Conservation (phyloP, 2,113 vertebrate genomes). For the Eolophus roseicapilla region DNA sequence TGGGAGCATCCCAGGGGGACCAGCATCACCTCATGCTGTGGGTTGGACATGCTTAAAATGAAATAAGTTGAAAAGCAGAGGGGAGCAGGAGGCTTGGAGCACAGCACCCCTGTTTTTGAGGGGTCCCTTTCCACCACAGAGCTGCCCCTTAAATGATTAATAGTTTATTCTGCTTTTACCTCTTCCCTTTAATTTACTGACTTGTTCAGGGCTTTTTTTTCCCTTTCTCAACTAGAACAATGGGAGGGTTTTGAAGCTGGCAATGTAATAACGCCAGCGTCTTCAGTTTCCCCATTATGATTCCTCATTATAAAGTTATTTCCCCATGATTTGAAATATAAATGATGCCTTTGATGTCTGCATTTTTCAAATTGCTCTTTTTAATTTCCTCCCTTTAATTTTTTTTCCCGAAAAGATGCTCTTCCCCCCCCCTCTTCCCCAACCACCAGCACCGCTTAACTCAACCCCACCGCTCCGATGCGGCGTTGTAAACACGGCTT, state of each 20-base stretch:
- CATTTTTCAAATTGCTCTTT: not conserved
- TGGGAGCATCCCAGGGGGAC: not conserved
- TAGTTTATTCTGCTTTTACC: conserved; percentile 39
- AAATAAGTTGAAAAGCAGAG: not conserved
- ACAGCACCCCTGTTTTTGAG: not conserved
- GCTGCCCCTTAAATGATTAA: conserved; percentile 54
- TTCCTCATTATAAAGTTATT: conserved; percentile 77
- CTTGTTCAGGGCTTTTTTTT: not conserved
- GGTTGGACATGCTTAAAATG: not conserved
- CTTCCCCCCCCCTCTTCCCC: not conserved
- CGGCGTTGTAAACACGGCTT: conserved; percentile 53
- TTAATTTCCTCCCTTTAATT: conserved; percentile 50
- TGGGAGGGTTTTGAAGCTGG: conserved; percentile 65
- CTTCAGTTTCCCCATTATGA: conserved; percentile 44
- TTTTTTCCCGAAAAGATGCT: conserved; percentile 28
- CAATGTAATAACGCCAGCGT: conserved; percentile 22
- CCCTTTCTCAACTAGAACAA: conserved; percentile 66
- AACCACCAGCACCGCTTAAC: conserved; percentile 9
- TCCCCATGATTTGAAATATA: conserved; percentile 70
- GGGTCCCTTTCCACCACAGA: not conserved
- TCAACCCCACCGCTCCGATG: conserved; percentile 46
- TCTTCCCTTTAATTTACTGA: conserved; percentile 44
- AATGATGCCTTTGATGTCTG: conserved; percentile 70
- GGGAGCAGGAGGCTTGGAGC: not conserved
- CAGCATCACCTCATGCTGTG: fast-evolving